Evolutionary conservation across 2,888 invertebrate species (phyloP).

Genomic region (Apodemia mormo): DNA sequence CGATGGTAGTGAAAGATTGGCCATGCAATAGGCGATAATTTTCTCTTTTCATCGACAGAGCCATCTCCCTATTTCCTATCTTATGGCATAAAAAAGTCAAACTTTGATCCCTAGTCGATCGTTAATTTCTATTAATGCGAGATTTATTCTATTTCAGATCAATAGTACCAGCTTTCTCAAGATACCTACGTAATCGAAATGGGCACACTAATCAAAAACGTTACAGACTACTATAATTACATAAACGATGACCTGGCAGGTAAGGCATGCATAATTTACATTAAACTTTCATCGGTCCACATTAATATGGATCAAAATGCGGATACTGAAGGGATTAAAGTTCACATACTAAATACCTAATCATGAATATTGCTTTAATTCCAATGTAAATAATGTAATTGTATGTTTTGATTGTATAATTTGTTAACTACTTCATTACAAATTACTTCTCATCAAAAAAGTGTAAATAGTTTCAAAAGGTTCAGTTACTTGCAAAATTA

Average conservation of each 20-base stretch:
- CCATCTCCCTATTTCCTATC: too few relatives aligned
- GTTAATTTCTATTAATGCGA: not conserved
- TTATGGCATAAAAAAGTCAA: too few relatives aligned
- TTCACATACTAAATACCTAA: not conserved
- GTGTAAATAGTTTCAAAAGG: too few relatives aligned
- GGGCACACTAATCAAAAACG: slow-evolving; percentile 63
- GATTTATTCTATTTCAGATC: not conserved
- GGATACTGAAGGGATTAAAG: slow-evolving; percentile 22
- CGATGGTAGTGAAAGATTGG: too few relatives aligned
- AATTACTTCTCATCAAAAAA: too few relatives aligned
- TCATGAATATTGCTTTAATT: not conserved
- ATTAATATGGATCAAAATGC: slow-evolving; percentile 26
- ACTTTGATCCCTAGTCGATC: not conserved
- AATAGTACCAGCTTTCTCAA: slow-evolving; percentile 20
- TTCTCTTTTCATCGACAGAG: too few relatives aligned
- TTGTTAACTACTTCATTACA: too few relatives aligned
- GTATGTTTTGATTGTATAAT: too few relatives aligned
- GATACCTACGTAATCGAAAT: slow-evolving; percentile 42
- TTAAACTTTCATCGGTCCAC: slow-evolving; percentile 20
- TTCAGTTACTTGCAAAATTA: too few relatives aligned
- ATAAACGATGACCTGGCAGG: slow-evolving; percentile 70
- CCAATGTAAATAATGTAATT: not conserved
- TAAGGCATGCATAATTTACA: slow-evolving; percentile 38
- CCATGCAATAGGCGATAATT: too few relatives aligned
- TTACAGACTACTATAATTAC: slow-evolving; percentile 63